These are phyloP conservation scores for Cettia cetti DNA, from an alignment of 2,113 vertebrate genomes.

Conservation along the genomic window DNA sequence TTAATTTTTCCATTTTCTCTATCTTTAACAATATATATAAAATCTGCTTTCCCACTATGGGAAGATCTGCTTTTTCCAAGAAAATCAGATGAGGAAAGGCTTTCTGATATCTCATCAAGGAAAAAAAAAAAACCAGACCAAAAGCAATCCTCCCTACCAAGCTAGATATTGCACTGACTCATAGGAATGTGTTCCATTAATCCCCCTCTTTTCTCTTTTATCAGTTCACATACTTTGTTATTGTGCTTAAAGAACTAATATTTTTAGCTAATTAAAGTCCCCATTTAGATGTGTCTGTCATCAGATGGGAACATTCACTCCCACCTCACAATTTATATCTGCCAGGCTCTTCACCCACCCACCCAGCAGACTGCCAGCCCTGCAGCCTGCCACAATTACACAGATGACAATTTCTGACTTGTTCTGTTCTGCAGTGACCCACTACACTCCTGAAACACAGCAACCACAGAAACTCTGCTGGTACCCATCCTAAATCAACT, in stretches of 20 bases:
- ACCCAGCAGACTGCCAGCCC: background rate
- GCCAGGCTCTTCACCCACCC: background rate
- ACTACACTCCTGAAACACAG: background rate
- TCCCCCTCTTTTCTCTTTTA: background rate
- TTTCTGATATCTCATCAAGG: background rate
- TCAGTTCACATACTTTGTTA: background rate
- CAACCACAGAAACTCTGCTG: background rate
- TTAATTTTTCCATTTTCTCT: background rate
- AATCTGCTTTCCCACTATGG: background rate
- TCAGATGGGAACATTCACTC: background rate
- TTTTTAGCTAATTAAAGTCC: conserved; percentile 15
- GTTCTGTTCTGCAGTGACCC: background rate
- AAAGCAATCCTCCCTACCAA: background rate
- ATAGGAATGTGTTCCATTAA: background rate
- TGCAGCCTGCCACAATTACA: background rate
- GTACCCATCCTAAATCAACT: too few species aligned
- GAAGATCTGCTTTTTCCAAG: background rate
- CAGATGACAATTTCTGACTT: background rate
- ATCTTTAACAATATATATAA: background rate
- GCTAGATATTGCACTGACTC: background rate
- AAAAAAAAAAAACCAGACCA: background rate
- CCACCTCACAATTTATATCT: background rate
- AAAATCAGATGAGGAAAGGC: background rate
- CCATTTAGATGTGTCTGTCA: background rate
- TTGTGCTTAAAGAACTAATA: background rate